phyloP scores from a whole-genome alignment of 2,888 invertebrate species.

The Sussaba pulchella region DNA sequence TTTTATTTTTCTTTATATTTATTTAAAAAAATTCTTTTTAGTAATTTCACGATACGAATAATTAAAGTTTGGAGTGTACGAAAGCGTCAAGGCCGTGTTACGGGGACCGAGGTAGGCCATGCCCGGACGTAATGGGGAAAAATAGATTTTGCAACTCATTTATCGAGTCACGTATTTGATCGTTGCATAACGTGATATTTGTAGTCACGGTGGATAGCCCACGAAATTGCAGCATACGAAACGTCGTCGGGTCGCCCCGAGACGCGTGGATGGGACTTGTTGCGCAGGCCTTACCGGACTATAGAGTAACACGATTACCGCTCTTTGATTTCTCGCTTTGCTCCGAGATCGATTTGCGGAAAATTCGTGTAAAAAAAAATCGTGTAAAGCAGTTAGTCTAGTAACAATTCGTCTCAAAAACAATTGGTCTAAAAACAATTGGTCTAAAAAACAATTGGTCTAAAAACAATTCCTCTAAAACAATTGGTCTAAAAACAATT shows the following conservation, averaged over 20 bases:
- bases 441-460: too few species aligned
- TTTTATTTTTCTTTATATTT: too few species aligned
- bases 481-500: too few species aligned
- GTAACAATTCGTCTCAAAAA: too few species aligned
- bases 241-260: constrained; percentile 38
- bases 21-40: too few species aligned
- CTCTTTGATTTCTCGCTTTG: constrained; percentile 39
- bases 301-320: constrained; percentile 15
- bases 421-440: too few species aligned
- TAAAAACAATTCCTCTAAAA: too few species aligned
- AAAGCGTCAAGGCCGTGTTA: constrained; percentile 14
- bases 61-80: background rate
- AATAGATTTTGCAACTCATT: constrained; percentile 59
- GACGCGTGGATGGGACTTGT: constrained; percentile 14
- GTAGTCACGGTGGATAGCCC: constrained; percentile 58
- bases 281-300: constrained; percentile 3
- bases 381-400: too few species aligned
- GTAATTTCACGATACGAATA: background rate
- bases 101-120: background rate
- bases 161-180: constrained; percentile 7
- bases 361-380: too few species aligned
- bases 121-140: constrained; percentile 33
- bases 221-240: constrained; percentile 59
- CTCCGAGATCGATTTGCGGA: too few species aligned
- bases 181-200: constrained; percentile 53